Base-by-base conservation (phyloP, 2,888 invertebrate genomes). In the Oxytorus armatus region DNA sequence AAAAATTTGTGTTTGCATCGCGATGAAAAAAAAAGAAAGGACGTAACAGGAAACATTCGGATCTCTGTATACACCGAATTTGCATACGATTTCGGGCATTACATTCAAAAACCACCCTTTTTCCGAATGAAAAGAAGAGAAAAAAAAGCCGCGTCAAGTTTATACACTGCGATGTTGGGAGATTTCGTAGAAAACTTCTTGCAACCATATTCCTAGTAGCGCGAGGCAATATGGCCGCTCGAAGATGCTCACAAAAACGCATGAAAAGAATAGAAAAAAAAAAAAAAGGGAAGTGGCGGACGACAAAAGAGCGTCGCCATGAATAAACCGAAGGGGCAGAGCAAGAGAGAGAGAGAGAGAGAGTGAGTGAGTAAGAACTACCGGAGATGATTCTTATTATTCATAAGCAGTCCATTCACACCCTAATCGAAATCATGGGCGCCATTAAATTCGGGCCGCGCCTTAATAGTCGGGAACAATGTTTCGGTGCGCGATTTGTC, bases 371-470 rank as follows among this genome's bases (percentile, higher is more conserved):
- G 57, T 11, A 29, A 29, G 42, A 51, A 23, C 51, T 42, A 33
- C 21, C 16, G 42, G 63, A 73, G 73, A 73, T 33, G 73, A 79
- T 83, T 77, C 51, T 77, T 79, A 83, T 86, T 85, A 85, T 85
- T 85, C 84, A 86, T 84, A 84, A 87, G 86, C 85, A 82, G 76
- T 81, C 83, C 82, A 85, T 88, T 88, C 86, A 81, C 83, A 75
- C 81, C 84, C 86, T 88, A 87, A 88, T 84, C 83, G 84, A 83
- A 85, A 85, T 88, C 86, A 86, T 84, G 86, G 84, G 86, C 86
- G 86, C 88, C 88, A 88, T 88, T 88, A 88, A 88, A 88, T 87
- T 84, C 82, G 82, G 81, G 85, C 86, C 86, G 88, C 87, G 85
- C 88, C 88, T 88, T 88, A 88, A 88, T 88, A 87, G 85, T 85